Conservation (phyloP, 2,113 vertebrate genomes). For the Calyptomena viridis region DNA sequence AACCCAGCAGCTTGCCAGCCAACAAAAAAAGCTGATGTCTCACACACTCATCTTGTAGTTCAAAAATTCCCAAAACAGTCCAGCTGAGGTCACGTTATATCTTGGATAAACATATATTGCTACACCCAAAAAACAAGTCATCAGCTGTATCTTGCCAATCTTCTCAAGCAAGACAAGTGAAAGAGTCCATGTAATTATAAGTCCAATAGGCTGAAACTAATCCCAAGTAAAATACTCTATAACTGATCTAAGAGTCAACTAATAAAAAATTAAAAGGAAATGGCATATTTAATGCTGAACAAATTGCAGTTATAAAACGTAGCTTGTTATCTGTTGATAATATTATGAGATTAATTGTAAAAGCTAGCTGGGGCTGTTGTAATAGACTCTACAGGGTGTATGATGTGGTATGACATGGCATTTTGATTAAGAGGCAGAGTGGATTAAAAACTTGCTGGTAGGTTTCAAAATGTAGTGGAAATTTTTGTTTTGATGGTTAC, state of each 20-base stretch:
- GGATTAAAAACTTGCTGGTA: not conserved
- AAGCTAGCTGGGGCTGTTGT: not conserved
- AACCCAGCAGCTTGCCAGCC: not conserved
- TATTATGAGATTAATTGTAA: not conserved
- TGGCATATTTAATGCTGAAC: not conserved
- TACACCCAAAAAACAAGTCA: not conserved
- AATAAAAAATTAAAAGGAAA: not conserved
- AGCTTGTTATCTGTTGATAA: not conserved
- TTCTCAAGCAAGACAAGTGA: not conserved
- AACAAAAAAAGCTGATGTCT: not conserved
- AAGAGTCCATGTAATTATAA: not conserved
- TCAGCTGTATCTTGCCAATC: not conserved
- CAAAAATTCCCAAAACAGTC: not conserved
- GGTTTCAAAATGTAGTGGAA: not conserved
- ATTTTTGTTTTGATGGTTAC: not conserved
- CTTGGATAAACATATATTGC: not conserved
- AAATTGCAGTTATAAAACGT: not conserved
- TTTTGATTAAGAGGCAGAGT: slow-evolving; percentile 28
- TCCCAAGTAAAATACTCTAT: not conserved
- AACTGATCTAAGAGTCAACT: not conserved
- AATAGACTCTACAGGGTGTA: not conserved
- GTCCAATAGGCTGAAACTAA: not conserved
- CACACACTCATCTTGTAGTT: not conserved
- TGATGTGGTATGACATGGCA: not conserved
- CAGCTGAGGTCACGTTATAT: not conserved